These are phyloP conservation scores for Rhinichthys osculus DNA, from an alignment of 2,797 vertebrate genomes.

Conservation along the genomic window DNA sequence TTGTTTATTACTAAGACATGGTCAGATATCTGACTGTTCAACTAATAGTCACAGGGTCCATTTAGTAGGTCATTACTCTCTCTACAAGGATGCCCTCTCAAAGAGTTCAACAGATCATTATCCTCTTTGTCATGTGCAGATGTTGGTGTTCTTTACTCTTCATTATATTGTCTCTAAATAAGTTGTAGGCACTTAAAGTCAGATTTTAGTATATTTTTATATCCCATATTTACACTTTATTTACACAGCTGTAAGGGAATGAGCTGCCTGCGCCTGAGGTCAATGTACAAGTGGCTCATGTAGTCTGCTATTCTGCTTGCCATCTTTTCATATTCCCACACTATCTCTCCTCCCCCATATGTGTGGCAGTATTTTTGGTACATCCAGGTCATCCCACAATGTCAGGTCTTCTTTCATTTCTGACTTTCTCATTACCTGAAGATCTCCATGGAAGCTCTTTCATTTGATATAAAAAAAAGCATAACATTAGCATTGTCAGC, in stretches of 20 bases:
- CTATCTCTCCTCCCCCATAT: background rate
- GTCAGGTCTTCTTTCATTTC: background rate
- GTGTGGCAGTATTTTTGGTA: background rate
- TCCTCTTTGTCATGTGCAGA: background rate
- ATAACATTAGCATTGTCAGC: conserved; percentile 9
- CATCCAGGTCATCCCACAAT: background rate
- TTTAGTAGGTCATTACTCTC: conserved; percentile 14
- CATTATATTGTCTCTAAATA: background rate
- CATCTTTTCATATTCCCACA: conserved; percentile 4
- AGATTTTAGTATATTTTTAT: background rate
- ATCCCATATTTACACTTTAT: background rate
- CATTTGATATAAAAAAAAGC: conserved; percentile 15
- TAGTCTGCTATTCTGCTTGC: background rate
- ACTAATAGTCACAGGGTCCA: background rate
- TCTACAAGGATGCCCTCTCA: background rate
- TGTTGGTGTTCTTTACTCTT: background rate
- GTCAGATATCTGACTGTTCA: background rate
- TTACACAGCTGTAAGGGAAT: background rate
- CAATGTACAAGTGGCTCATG: background rate
- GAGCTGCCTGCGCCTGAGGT: background rate
- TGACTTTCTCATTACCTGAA: conserved; percentile 16
- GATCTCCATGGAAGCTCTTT: background rate
- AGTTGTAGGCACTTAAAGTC: background rate
- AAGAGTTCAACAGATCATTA: background rate
- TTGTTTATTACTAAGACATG: background rate